Conservation (phyloP, 2,888 invertebrate genomes). For the Chrysina gloriosa region DNA sequence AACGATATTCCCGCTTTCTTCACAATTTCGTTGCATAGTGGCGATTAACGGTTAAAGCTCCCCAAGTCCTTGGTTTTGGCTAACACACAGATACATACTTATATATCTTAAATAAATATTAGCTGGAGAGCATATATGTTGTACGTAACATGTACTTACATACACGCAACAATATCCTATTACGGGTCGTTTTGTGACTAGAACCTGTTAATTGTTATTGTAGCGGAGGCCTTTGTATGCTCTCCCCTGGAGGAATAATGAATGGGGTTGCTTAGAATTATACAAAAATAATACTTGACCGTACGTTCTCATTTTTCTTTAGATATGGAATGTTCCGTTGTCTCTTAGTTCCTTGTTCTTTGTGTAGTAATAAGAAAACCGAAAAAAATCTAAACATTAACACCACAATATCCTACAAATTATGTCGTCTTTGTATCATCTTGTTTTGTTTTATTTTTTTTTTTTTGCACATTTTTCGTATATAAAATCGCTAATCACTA, state of each 20-base stretch:
- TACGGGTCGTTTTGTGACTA: slow-evolving; percentile 38
- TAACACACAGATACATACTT: no score
- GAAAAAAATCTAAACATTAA: slow-evolving; percentile 17
- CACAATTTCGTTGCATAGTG: no score
- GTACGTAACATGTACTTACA: slow-evolving; percentile 3
- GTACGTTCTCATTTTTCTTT: background rate
- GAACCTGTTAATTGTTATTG: slow-evolving; percentile 39
- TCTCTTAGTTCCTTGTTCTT: background rate
- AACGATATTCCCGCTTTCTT: no score
- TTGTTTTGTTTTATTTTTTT: background rate
- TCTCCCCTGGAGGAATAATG: background rate
- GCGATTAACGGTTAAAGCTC: no score
- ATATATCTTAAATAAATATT: slow-evolving; percentile 6
- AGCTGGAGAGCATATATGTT: slow-evolving; percentile 8
- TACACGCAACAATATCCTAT: slow-evolving; percentile 2
- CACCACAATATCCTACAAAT: slow-evolving; percentile 8
- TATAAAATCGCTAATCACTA: slow-evolving; percentile 12
- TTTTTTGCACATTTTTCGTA: background rate
- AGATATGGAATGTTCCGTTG: slow-evolving; percentile 29
- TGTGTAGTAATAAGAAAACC: background rate
- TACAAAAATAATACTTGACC: slow-evolving; percentile 23
- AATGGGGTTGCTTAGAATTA: background rate
- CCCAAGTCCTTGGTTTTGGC: no score
- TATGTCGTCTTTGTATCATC: background rate
- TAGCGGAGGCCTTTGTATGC: slow-evolving; percentile 19